Conservation (phyloP, 2,113 vertebrate species). For the Tupaia tana region DNA sequence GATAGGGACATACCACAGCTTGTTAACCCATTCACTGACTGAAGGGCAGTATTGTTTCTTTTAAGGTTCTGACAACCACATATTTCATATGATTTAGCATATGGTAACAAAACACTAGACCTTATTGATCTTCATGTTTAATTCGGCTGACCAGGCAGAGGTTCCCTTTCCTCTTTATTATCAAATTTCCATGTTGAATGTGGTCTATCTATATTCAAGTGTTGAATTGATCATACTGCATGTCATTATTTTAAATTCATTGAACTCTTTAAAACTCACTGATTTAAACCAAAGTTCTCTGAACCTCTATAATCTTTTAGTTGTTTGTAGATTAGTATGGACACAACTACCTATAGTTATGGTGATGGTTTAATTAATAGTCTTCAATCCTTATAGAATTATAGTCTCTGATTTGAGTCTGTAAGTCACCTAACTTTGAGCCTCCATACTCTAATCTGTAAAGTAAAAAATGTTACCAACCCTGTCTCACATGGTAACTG, state of each 20-base stretch:
- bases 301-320: not conserved
- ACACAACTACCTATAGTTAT: not conserved
- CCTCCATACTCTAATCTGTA: not conserved
- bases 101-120: not conserved
- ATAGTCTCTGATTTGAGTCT: not conserved
- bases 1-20: not conserved
- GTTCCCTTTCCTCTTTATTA: not conserved
- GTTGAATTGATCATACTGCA: not conserved
- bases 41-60: not conserved
- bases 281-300: conserved; percentile 9
- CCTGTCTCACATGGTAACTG: not conserved
- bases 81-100: not conserved
- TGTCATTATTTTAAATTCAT: conserved; percentile 33
- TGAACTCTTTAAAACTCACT: conserved; percentile 38
- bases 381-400: not conserved
- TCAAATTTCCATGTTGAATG: conserved; percentile 3
- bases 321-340: conserved; percentile 9
- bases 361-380: not conserved
- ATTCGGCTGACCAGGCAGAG: not conserved
- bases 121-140: not conserved
- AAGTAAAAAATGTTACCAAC: not conserved
- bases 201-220: not conserved
- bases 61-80: not conserved
- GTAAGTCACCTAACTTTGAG: conserved; percentile 1
- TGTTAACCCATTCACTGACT: not conserved